A percentile compares a stretch with the other conserved stretches of the same genome.
Conservation (phyloP, 2,888 invertebrate species). For the Drosophila ustulata region DNA sequence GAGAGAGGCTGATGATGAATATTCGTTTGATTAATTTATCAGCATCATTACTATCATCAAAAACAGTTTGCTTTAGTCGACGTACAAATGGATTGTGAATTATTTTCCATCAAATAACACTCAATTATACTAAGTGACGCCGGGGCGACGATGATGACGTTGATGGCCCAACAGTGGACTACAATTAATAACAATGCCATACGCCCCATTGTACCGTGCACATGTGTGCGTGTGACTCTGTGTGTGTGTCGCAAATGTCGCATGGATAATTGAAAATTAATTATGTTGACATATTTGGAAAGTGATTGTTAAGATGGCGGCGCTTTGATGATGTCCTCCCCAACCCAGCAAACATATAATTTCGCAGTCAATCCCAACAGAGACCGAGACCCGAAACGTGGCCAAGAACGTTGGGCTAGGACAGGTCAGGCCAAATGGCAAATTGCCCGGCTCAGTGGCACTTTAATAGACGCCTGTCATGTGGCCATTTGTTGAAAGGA, state of each 20-base stretch:
- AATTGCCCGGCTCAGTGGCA: constrained; percentile 44
- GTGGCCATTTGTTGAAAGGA: constrained; percentile 53
- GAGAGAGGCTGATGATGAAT: constrained; percentile 28
- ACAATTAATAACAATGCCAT: constrained; percentile 70
- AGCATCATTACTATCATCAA: constrained; percentile 64
- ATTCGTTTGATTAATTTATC: constrained; percentile 67
- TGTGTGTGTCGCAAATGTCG: constrained; percentile 51
- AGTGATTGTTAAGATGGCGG: constrained; percentile 69
- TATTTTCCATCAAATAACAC: constrained; percentile 70
- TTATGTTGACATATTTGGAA: constrained; percentile 80
- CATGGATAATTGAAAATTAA: constrained; percentile 78
- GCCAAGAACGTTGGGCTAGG: neutral
- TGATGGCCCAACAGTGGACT: constrained; percentile 40
- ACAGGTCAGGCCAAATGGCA: constrained; percentile 37
- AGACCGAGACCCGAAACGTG: constrained; percentile 4
- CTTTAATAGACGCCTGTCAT: constrained; percentile 64
- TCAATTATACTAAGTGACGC: constrained; percentile 76
- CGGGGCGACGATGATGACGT: constrained; percentile 37
- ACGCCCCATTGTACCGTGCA: constrained; percentile 39
- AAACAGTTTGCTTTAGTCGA: constrained; percentile 45
- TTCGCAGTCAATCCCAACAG: constrained; percentile 36
- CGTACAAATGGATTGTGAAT: constrained; percentile 61
- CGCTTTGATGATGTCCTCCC: constrained; percentile 52
- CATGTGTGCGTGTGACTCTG: constrained; percentile 16
- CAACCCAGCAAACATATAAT: constrained; percentile 47